Evolutionary conservation across 2,113 vertebrate genomes (phyloP), one percentile per base, ranked within the genome.

Genomic region (Sinocyclocheilus grahami): DNA sequence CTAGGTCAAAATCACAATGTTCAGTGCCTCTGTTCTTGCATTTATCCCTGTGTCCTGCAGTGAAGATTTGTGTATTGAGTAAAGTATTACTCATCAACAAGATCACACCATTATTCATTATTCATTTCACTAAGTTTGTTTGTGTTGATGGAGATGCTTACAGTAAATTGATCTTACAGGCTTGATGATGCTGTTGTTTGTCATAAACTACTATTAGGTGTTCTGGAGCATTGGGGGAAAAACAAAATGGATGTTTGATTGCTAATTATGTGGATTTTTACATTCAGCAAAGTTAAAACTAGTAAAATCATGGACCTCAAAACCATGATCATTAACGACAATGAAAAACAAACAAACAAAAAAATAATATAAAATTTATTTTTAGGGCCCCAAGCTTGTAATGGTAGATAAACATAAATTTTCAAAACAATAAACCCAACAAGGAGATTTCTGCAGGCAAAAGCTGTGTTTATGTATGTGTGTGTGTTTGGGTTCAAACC

Each of bases 401-500:
- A 14, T 75, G 11, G 12, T 75, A 75, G 62, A 27, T 13, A 30
- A n/a, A 82, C 4, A 2, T 65, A 48, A 8, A 27, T 82, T 46
- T 65, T 12, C 37, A 82, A 67, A 82, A 46, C n/a, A 82, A 6
- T 48, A 30, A 30, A 48, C 48, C 20, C 16, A 51, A 16, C 2
- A 5, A 62, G 22, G n/a, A 78, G 85, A 87, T 63, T 72, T 60
- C 62, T 71, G 77, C 24, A 27, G 51, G 86, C 86, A 75, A 79
- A 78, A 83, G 82, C 78, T 4, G 1, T 72, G 74, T 72, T 33
- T 37, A 16, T 81, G 69, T 76, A 30, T 75, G 60, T 33, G 72
- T 58, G 80, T 80, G 79, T 77, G 84, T 78, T 86, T 82, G 78
- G 85, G 86, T 89, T 86, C 72, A 82, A 85, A 86, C 63, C 87